phyloP scores from a whole-genome alignment of 1,140 invertebrate genomes.

The Platorchestia sp. region DNA sequence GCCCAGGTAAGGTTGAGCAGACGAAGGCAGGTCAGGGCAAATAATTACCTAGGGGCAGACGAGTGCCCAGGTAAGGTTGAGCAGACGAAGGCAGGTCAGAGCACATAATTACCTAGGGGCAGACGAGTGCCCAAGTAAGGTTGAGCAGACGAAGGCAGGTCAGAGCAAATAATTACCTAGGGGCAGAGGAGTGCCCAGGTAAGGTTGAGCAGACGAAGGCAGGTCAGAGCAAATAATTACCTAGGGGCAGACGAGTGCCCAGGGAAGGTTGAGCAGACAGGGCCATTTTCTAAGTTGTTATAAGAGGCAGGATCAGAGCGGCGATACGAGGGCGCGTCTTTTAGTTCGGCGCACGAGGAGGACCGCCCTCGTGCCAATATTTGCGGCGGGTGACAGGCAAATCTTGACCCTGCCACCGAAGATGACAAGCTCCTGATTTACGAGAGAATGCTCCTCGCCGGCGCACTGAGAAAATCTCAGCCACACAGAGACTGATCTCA shows the following conservation, averaged over 20 bases:
- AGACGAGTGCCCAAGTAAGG: no score
- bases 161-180: no score
- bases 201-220: no score
- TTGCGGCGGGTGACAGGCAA: constrained; percentile 10
- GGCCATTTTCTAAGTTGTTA: not conserved
- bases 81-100: no score
- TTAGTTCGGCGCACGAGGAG: not conserved
- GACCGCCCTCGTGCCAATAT: not conserved
- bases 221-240: not conserved
- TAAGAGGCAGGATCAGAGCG: not conserved
- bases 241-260: not conserved
- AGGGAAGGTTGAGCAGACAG: not conserved
- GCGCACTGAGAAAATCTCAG: not conserved
- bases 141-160: no score
- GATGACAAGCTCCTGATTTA: constrained; percentile 23
- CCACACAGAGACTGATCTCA: not conserved
- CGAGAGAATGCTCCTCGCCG: not conserved
- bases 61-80: no score
- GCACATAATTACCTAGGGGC: no score
- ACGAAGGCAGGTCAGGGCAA: no score
- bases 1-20: no score
- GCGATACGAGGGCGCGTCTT: not conserved
- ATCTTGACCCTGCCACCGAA: constrained; percentile 16
- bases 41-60: no score
- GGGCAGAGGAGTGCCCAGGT: no score